Evolutionary conservation across 2,888 invertebrate species (phyloP).

Genomic region (Invenusta paracnida): DNA sequence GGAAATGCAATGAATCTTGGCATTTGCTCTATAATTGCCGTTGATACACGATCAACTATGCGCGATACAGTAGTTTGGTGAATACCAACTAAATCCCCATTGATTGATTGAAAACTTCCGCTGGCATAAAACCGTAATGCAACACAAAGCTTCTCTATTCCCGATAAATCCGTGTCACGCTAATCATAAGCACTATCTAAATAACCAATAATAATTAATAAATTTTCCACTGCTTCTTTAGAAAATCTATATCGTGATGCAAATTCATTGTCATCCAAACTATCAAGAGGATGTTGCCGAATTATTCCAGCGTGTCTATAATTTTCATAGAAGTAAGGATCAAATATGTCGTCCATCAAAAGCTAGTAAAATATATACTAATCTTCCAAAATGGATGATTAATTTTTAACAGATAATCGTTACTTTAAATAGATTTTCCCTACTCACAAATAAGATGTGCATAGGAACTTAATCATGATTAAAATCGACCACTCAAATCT

Average conservation of each 20-base stretch:
- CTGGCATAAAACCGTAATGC: conserved; percentile 6
- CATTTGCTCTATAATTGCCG: not conserved
- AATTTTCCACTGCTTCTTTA: not conserved
- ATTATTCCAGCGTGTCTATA: conserved; percentile 11
- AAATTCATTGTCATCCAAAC: conserved; percentile 18
- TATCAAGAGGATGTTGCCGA: conserved; percentile 9
- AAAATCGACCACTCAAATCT: not conserved
- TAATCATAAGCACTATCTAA: not conserved
- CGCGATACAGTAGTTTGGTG: not conserved
- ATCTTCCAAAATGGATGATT: conserved; percentile 16
- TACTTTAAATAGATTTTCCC: not conserved
- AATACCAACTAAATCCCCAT: conserved; percentile 8
- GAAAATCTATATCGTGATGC: conserved; percentile 12
- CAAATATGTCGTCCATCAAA: conserved; percentile 21
- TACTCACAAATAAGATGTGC: not conserved
- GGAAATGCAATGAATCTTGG: not conserved
- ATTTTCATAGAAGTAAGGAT: conserved; percentile 25
- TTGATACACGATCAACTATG: conserved; percentile 3
- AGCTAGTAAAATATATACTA: not conserved
- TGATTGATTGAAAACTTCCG: conserved; percentile 18
- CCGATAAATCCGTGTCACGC: not conserved
- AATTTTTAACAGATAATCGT: conserved; percentile 16
- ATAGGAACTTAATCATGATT: conserved; percentile 18
- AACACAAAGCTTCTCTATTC: conserved; percentile 15
- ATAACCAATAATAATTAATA: conserved; percentile 20